phyloP scores from a whole-genome alignment of 1,140 invertebrate genomes.

The Philopotamus ludificatus region DNA sequence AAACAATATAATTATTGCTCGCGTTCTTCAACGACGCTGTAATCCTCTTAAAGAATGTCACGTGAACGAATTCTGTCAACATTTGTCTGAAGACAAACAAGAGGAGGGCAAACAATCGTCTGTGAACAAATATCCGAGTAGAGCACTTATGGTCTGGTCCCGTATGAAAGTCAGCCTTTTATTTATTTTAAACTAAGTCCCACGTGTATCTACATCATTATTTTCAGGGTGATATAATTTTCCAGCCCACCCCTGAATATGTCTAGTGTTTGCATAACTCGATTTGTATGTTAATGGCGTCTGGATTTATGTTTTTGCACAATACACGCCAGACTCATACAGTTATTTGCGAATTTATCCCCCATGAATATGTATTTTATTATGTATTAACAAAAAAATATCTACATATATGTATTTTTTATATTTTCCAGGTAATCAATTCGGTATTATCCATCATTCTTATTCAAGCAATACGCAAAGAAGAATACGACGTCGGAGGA shows the following conservation, averaged over 20 bases:
- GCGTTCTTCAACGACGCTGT: not conserved
- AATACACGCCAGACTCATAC: conserved; percentile 21
- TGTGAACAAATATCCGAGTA: conserved; percentile 21
- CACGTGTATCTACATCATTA: conserved; percentile 14
- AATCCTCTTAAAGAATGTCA: conserved; percentile 2
- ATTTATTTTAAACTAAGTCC: conserved; percentile 24
- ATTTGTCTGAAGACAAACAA: conserved; percentile 21
- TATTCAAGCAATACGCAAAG: conserved; percentile 69
- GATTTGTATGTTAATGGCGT: conserved; percentile 29
- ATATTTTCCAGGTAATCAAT: conserved; percentile 61
- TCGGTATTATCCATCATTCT: conserved; percentile 66
- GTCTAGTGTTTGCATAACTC: conserved; percentile 28
- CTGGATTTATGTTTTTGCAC: conserved; percentile 28
- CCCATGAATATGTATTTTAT: too few species aligned
- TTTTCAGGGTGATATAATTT: conserved; percentile 24
- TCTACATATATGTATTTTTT: conserved; percentile 39
- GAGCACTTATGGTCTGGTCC: conserved; percentile 15
- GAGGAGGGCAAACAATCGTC: conserved; percentile 29
- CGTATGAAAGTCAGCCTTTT: conserved; percentile 17
- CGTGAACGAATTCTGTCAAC: conserved; percentile 26
- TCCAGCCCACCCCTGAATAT: conserved; percentile 12
- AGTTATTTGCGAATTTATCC: too few species aligned
- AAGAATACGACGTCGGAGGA: conserved; percentile 46
- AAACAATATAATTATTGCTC: not conserved
- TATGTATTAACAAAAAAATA: not conserved